phyloP scores from a whole-genome alignment of 1,140 invertebrate species.

The Tachypleus tridentatus region DNA sequence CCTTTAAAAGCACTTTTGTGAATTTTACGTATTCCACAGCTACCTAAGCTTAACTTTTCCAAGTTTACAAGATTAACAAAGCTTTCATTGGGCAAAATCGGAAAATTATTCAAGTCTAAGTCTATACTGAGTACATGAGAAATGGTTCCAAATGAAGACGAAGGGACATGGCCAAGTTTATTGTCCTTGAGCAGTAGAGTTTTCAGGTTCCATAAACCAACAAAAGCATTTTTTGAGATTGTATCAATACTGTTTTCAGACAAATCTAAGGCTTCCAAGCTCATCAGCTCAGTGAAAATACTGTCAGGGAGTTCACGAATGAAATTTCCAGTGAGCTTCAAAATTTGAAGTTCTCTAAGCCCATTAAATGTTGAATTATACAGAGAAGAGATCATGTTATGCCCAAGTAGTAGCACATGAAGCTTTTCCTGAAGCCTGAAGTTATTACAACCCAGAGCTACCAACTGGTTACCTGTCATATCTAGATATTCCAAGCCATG shows the following conservation, averaged over 20 bases:
- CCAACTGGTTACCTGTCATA: constrained; percentile 65
- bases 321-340: constrained; percentile 64
- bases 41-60: constrained; percentile 59
- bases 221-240: constrained; percentile 63
- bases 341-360: constrained; percentile 52
- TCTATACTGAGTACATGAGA: constrained; percentile 47
- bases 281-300: constrained; percentile 57
- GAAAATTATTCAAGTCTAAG: constrained; percentile 67
- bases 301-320: constrained; percentile 59
- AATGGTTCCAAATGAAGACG: constrained; percentile 51
- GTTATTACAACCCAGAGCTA: constrained; percentile 51
- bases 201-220: constrained; percentile 55
- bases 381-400: constrained; percentile 32
- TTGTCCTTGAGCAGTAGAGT: constrained; percentile 76
- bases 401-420: constrained; percentile 31
- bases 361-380: constrained; percentile 59
- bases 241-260: constrained; percentile 70
- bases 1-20: constrained; percentile 60
- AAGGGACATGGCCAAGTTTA: constrained; percentile 48
- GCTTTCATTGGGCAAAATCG: constrained; percentile 39
- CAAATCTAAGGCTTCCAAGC: constrained; percentile 71
- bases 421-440: constrained; percentile 60
- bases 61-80: constrained; percentile 52
- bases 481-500: constrained; percentile 67
- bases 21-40: constrained; percentile 63